phyloP scores from a whole-genome alignment of 2,888 invertebrate species.

The Heliconius erato region DNA sequence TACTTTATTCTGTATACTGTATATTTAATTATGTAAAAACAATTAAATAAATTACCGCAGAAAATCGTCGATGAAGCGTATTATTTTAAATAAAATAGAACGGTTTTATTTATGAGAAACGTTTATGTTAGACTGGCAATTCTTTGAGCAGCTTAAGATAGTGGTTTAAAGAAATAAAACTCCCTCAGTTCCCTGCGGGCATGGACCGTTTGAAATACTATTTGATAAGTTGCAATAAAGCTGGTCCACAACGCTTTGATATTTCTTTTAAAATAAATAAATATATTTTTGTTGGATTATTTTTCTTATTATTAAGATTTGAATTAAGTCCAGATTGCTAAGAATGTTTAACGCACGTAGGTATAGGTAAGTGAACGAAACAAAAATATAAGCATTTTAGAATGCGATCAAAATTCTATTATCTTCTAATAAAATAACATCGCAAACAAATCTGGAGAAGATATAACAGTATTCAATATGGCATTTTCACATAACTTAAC shows the following conservation, averaged over 20 bases:
- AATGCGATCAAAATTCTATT: slow-evolving; percentile 53
- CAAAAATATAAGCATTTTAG: slow-evolving; percentile 45
- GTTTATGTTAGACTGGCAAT: slow-evolving; percentile 23
- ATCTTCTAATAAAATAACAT: slow-evolving; percentile 57
- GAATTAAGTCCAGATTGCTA: background rate
- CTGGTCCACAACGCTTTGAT: background rate
- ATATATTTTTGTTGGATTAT: background rate
- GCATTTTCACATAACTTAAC: slow-evolving; percentile 74
- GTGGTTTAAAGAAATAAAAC: slow-evolving; percentile 37
- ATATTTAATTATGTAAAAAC: background rate
- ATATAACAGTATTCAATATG: slow-evolving; percentile 74
- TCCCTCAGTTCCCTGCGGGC: slow-evolving; percentile 28
- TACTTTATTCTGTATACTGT: background rate
- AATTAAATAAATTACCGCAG: background rate
- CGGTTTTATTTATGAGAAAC: slow-evolving; percentile 12
- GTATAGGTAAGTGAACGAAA: slow-evolving; percentile 29
- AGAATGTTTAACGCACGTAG: background rate
- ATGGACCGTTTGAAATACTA: slow-evolving; percentile 30
- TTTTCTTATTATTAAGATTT: background rate
- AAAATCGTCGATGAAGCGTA: background rate
- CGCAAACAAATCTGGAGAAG: slow-evolving; percentile 67
- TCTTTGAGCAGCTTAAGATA: slow-evolving; percentile 37
- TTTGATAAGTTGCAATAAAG: slow-evolving; percentile 32
- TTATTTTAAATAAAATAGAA: slow-evolving; percentile 23
- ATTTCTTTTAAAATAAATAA: slow-evolving; percentile 22